A percentile compares a stretch with the other conserved stretches of the same genome.
phyloP scores from a whole-genome alignment of 2,888 invertebrate species.

The Abrostola tripartita region DNA sequence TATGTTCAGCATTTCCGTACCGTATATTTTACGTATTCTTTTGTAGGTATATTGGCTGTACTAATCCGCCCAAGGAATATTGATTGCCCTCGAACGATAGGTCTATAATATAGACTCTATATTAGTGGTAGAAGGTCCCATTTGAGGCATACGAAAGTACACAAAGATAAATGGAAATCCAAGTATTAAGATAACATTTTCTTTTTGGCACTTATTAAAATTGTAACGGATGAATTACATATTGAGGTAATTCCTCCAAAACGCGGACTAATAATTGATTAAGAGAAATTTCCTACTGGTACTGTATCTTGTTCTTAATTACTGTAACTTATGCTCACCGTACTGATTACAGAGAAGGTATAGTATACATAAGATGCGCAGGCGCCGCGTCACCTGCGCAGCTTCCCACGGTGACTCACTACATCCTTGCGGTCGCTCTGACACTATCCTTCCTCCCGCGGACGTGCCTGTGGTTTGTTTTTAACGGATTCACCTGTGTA shows the following conservation, averaged over 20 bases:
- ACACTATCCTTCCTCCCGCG: constrained; percentile 52
- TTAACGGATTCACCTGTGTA: constrained; percentile 35
- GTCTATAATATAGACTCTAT: too few species aligned
- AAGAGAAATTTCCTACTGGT: neutral
- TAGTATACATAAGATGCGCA: constrained; percentile 56
- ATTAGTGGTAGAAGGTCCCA: too few species aligned
- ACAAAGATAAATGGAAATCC: too few species aligned
- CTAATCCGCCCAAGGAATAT: too few species aligned
- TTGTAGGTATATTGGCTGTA: too few species aligned
- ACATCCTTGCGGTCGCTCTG: constrained; percentile 60
- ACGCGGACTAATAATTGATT: neutral
- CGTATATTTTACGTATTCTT: too few species aligned
- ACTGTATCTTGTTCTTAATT: constrained; percentile 7
- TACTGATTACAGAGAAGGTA: constrained; percentile 38
- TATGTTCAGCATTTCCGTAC: too few species aligned
- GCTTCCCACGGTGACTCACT: constrained; percentile 79
- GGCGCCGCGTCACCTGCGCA: constrained; percentile 72
- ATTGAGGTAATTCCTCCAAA: neutral
- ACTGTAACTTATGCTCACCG: constrained; percentile 24
- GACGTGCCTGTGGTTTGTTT: constrained; percentile 41
- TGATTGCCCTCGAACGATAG: too few species aligned
- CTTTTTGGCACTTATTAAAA: too few species aligned
- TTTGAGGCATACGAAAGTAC: too few species aligned
- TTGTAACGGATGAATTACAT: neutral
- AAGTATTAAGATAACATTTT: too few species aligned